Percentiles rank a stretch among this genome's conserved stretches.
Conservation (phyloP, 2,113 vertebrate species). For the Aegotheles bennettii region DNA sequence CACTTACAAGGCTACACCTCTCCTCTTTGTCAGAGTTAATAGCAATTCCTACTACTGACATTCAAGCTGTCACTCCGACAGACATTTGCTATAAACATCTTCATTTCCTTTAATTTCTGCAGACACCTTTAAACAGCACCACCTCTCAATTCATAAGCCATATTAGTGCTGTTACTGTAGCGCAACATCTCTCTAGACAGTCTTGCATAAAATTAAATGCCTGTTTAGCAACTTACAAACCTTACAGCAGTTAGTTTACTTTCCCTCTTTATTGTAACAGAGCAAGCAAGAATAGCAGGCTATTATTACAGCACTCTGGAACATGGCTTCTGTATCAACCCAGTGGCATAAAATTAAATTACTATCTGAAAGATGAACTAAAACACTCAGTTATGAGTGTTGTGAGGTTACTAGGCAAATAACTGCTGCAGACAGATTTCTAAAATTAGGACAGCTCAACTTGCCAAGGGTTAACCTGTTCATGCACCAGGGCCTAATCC, state of each 20-base stretch:
- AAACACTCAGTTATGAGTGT: not conserved
- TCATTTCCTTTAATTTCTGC: conserved; percentile 22
- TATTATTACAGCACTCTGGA: not conserved
- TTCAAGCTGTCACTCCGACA: conserved; percentile 31
- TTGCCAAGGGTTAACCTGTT: conserved; percentile 12
- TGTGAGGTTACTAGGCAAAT: not conserved
- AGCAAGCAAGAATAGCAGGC: not conserved
- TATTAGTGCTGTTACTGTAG: not conserved
- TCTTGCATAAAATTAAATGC: not conserved
- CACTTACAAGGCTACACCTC: not conserved
- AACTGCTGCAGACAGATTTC: not conserved
- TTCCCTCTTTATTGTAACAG: not conserved
- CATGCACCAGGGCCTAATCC: not conserved
- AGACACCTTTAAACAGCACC: conserved; percentile 48
- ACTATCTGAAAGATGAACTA: not conserved
- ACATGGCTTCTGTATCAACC: not conserved
- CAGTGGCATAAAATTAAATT: not conserved
- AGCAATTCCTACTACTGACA: not conserved
- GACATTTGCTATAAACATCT: conserved; percentile 49
- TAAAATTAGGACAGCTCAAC: not conserved
- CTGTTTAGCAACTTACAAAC: conserved; percentile 10
- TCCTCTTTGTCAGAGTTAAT: not conserved
- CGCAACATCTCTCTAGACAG: not conserved
- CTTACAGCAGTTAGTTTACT: not conserved
- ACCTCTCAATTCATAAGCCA: conserved; percentile 26